phyloP scores from a whole-genome alignment of 2,888 invertebrate species.

The Portevinia maculata region DNA sequence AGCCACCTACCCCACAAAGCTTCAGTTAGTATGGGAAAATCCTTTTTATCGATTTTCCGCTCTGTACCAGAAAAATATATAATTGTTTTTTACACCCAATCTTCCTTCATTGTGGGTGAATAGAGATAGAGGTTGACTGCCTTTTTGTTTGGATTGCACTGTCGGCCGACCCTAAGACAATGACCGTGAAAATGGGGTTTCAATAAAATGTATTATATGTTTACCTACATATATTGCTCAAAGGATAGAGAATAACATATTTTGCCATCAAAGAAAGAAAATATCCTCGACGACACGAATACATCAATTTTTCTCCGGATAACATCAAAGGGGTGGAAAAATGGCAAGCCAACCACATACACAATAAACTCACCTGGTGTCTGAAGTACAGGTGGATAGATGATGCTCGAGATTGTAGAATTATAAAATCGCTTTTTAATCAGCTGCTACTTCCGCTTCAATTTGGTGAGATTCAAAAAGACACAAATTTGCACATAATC shows the following conservation, averaged over 20 bases:
- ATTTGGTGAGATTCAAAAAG: constrained; percentile 10
- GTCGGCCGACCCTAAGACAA: constrained; percentile 64
- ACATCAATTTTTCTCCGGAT: constrained; percentile 4
- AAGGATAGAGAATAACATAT: background rate
- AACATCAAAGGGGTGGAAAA: background rate
- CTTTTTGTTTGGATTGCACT: constrained; percentile 43
- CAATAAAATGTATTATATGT: constrained; percentile 6
- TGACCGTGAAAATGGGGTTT: constrained; percentile 65
- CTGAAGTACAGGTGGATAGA: constrained; percentile 53
- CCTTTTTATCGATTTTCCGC: constrained; percentile 70
- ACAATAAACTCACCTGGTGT: constrained; percentile 38
- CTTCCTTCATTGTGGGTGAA: constrained; percentile 10
- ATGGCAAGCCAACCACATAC: background rate
- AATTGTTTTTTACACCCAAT: constrained; percentile 32
- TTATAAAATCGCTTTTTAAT: constrained; percentile 40
- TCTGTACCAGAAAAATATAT: constrained; percentile 43
- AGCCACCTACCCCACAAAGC: constrained; percentile 23
- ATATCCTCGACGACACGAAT: constrained; percentile 12
- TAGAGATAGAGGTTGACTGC: constrained; percentile 26
- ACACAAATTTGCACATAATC: constrained; percentile 26
- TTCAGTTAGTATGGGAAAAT: constrained; percentile 51
- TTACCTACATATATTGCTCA: too few relatives aligned
- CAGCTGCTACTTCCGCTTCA: constrained; percentile 56
- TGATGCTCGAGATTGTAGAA: constrained; percentile 17
- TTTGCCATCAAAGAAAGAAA: background rate